Percentiles rank a stretch among this genome's conserved stretches.
phyloP scores from a whole-genome alignment of 35 echinoderm and acorn worm genomes.

The Amphiura filiformis region DNA sequence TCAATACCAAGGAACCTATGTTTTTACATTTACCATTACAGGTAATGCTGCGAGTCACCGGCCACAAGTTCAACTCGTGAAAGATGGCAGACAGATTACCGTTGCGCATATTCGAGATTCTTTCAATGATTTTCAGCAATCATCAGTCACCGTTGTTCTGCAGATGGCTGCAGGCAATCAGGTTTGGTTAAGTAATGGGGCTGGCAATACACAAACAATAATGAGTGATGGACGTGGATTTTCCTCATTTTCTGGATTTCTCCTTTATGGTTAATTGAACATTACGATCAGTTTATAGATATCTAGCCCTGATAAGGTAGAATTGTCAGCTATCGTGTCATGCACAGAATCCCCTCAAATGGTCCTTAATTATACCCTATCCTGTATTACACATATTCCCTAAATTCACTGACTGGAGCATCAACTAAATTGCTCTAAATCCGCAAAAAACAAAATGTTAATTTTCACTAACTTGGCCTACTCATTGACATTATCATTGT shows the following conservation, averaged over 20 bases:
- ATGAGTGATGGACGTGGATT: background rate
- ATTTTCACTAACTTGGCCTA: no score
- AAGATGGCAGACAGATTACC: background rate
- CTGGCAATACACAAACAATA: background rate
- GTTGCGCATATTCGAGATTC: background rate
- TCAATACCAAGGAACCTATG: background rate
- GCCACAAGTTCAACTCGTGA: background rate
- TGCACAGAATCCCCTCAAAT: no score
- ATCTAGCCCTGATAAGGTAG: no score
- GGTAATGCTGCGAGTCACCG: background rate
- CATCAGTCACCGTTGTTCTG: background rate
- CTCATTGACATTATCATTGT: no score
- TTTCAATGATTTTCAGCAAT: background rate
- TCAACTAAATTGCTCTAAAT: no score
- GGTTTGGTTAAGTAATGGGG: background rate
- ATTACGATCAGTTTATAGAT: background rate
- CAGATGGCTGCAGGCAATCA: background rate
- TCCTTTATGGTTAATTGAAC: background rate
- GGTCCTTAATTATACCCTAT: no score
- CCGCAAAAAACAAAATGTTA: no score
- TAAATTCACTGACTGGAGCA: no score
- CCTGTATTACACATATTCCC: no score
- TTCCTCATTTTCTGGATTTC: background rate
- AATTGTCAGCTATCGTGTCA: no score
- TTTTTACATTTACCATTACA: no score